Conservation (phyloP, 2,797 vertebrate species). For the Hyperoplus immaculatus region DNA sequence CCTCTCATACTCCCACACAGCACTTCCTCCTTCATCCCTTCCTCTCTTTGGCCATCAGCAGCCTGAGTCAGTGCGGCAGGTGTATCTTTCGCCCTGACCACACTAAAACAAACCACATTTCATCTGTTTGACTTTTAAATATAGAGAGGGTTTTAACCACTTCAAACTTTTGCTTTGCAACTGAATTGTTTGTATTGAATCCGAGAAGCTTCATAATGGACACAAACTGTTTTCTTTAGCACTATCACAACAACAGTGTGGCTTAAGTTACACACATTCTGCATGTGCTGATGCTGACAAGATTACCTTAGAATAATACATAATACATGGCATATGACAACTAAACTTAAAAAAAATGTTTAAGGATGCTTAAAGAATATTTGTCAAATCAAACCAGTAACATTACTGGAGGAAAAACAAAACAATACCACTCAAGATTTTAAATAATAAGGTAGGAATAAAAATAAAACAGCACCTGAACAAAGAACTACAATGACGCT, state of each 20-base stretch:
- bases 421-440: conserved; percentile 50
- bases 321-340: conserved; percentile 27
- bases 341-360: conserved; percentile 29
- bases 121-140: conserved; percentile 59
- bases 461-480: conserved; percentile 78
- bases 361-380: conserved; percentile 46
- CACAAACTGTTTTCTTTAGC: conserved; percentile 27
- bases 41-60: conserved; percentile 53
- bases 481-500: conserved; percentile 58
- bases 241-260: conserved; percentile 8
- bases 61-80: conserved; percentile 60
- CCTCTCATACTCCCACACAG: conserved; percentile 61
- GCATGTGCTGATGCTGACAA: conserved; percentile 34
- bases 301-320: conserved; percentile 36
- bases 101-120: conserved; percentile 62
- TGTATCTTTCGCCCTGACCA: conserved; percentile 61
- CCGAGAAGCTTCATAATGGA: conserved; percentile 28
- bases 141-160: conserved; percentile 14
- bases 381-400: conserved; percentile 60
- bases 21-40: conserved; percentile 61
- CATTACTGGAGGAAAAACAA: conserved; percentile 23
- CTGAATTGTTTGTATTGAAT: conserved; percentile 40
- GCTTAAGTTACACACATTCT: conserved; percentile 10
- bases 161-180: conserved; percentile 12
- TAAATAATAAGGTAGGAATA: conserved; percentile 76